Percentiles rank a stretch among this genome's conserved stretches.
Evolutionary conservation across 1,140 invertebrate species (phyloP).

Genomic region (Nephotettix cincticeps): DNA sequence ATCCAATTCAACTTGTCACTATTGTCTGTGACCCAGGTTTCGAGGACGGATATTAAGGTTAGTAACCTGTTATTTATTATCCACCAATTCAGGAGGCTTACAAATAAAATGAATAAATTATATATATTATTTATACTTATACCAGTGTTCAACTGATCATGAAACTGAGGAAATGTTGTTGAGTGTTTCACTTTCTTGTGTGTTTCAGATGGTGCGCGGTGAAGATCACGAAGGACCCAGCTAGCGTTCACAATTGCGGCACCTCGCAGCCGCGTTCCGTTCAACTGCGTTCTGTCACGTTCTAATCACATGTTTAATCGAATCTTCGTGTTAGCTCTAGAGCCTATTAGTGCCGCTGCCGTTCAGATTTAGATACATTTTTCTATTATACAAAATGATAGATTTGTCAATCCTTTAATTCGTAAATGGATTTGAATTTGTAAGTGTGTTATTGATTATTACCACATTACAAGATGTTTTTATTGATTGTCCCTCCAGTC

Average conservation of each 20-base stretch:
- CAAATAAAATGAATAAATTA: too few species aligned
- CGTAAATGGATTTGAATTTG: not conserved
- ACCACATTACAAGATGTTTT: not conserved
- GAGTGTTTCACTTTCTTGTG: too few species aligned
- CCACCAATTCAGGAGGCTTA: too few species aligned
- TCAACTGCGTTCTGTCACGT: slow-evolving; percentile 4
- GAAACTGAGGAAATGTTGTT: too few species aligned
- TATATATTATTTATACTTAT: too few species aligned
- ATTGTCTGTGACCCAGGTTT: too few species aligned
- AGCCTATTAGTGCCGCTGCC: slow-evolving; percentile 14
- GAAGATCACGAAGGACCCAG: not conserved
- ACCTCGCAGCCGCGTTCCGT: not conserved
- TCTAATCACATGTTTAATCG: slow-evolving; percentile 21
- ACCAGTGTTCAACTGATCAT: too few species aligned
- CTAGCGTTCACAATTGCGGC: not conserved
- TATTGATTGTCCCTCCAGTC: not conserved
- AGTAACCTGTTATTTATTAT: too few species aligned
- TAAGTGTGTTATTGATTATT: not conserved
- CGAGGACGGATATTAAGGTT: too few species aligned
- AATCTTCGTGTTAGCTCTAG: slow-evolving; percentile 21
- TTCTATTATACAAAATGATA: not conserved
- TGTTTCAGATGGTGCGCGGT: slow-evolving; percentile 3
- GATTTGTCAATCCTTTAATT: not conserved
- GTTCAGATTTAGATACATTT: slow-evolving; percentile 5
- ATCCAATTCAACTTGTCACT: too few species aligned